Evolutionary conservation across 2,797 vertebrate genomes (phyloP).

Genomic region (Morus bassanus): DNA sequence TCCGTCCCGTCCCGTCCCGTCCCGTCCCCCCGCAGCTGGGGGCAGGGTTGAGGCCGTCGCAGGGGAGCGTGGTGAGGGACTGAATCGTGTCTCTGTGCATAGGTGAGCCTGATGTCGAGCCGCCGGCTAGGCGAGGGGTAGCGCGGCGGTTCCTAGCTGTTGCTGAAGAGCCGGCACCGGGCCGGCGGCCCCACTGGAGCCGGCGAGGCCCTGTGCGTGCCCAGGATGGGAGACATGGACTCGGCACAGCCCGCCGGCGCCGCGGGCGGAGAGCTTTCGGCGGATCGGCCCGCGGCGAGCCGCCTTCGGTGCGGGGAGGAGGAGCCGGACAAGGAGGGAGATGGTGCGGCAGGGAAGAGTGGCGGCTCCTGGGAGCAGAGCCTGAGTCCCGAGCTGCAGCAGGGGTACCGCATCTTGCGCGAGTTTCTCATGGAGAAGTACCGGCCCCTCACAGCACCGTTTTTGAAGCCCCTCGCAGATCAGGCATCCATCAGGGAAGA

Average conservation of each 20-base stretch:
- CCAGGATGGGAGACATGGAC: conserved; percentile 37
- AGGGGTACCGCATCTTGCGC: conserved; percentile 88
- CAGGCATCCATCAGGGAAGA: conserved; percentile 31
- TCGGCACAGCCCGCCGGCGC: conserved; percentile 7
- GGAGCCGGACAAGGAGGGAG: not conserved
- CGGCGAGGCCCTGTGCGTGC: not conserved
- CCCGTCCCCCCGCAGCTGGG: not conserved
- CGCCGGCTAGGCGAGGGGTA: not conserved
- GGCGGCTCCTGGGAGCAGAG: conserved; percentile 70
- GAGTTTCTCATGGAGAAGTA: conserved; percentile 92
- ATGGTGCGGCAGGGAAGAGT: not conserved
- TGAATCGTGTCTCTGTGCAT: not conserved
- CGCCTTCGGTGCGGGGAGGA: not conserved
- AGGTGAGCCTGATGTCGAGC: not conserved
- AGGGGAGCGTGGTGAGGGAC: not conserved
- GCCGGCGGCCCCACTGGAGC: not conserved
- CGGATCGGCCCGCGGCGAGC: not conserved
- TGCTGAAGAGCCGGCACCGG: not conserved
- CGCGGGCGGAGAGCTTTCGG: not conserved
- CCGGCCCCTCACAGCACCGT: conserved; percentile 83
- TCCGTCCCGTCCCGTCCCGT: too few relatives aligned
- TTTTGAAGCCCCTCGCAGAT: conserved; percentile 70
- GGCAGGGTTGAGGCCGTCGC: not conserved
- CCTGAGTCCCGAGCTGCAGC: conserved; percentile 88
- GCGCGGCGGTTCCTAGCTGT: not conserved